Evolutionary conservation across 2,888 invertebrate genomes (phyloP), one percentile per base, ranked within the genome.

Genomic region (Oscheius sp.): DNA sequence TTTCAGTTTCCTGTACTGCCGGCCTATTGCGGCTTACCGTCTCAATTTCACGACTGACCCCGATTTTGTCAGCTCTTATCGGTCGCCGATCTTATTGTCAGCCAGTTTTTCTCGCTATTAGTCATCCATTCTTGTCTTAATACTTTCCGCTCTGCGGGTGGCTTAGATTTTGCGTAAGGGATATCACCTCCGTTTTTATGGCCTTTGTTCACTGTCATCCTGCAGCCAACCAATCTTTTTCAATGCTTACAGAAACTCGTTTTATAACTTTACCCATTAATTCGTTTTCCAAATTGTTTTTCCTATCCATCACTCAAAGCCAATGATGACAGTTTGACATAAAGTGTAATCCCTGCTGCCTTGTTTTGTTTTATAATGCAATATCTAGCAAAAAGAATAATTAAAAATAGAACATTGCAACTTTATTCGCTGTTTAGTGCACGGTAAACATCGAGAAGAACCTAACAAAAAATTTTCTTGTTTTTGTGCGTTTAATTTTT

Each of bases 31-130:
- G 41, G 41, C 41, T 41, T 17, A 12, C 14, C 4, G 20, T 54
- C 54, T 54, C 54, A 54, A 33, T 54, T 54, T 54, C 54, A 54
- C 54, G n/a, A 54, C 33, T 54, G 54, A 54, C 54, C 54, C 54
- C 54, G 36, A 54, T 32, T 20, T 33, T 51, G 51, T 51, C 51
- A 51, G 51, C 26, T 45, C 1, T 24, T 54, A 33, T 51, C 51
- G 51, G 4, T 20, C 22, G 12, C 51, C 51, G 32, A 47, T 47
- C 49, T 47, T 12, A n/a, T n/a, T n/a, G 24, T 2, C 54, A 54
- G 54, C 54, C 32, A 54, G 54, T 54, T 54, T 54, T 54, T 26
- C 54, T 26, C n/a, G 26, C n/a, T 32, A 17, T 54, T 20, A 33
- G 54, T 32, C 54, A 33, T 32, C 33, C 30, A 9, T 14, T 51